Evolutionary conservation across 1,140 invertebrate genomes (phyloP), one percentile per base, ranked within the genome.

Genomic region (Anthonomus grandis): DNA sequence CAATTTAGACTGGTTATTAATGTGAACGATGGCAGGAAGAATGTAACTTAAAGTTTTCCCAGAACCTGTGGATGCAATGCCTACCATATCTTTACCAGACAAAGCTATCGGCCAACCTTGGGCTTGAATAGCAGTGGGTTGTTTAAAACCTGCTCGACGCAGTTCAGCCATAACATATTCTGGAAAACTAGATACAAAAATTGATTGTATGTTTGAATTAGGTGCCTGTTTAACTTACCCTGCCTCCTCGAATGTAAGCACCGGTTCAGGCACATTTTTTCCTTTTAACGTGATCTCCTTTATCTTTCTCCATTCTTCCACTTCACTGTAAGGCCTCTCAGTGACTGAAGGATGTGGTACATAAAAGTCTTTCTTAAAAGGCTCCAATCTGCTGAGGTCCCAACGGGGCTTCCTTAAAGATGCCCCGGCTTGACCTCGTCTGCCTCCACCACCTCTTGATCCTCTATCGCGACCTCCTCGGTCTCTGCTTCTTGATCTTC

Each of bases 281-380:
- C 92, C 91, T 69, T 85, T 85, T 0, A 93, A 72, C 1, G 90
- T 91, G 15, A 94, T 91, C 73, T 91, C 84, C 64, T 91, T 87
- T 54, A 80, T 79, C 61, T 79, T 80, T 47, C 88, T 77, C 75
- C 86, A 94, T 46, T 80, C 79, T 65, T 90, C 85, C 0, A 93
- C 83, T 66, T 91, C 85, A 5, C 80, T 79, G 46, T 82, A 79
- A 48, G 85, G 74, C 65, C 87, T 76, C 59, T 82, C 84, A 57
- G 84, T 75, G 21, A 93, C 88, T 47, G 82, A 78, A 3, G 83
- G 79, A 69, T 87, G 85, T 39, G 93, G 91, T 59, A 86, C 75
- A 71, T 96, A 97, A 70, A 97, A 97, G 68, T 95, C 90, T 78
- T 96, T 96, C 68, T 93, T 89, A 75, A 97, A 95, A 4, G 90